Evolutionary conservation across 2,113 vertebrate species (phyloP), one percentile per base, ranked within the genome.

Genomic region (Hippocampus zosterae): DNA sequence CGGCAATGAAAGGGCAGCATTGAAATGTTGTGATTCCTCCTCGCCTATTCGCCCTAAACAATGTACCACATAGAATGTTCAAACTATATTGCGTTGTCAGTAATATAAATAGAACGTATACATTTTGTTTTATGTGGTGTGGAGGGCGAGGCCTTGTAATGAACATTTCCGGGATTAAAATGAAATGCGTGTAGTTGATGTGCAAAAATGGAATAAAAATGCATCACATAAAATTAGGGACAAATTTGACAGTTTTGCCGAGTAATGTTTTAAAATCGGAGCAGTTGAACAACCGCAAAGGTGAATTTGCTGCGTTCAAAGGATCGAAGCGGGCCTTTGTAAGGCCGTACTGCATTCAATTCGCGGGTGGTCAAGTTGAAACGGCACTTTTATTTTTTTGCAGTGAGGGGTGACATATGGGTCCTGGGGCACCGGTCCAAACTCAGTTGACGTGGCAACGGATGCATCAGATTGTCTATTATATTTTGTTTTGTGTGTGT

Each of bases 401-500:
- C 16, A 10, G 19, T 3, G 2, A 16, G 46, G 41, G 48, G 48
- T 2, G 48, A 18, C 89, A 92, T 92, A 92, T 90, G 88, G 88
- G 88, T 87, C 84, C 75, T 74, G 79, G 82, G 89, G 88, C 86
- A 87, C 69, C 67, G 80, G 84, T 50, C 46, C 46, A 50, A 50
- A 90, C 86, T 89, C 91, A 86, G 84, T 73, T 67, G 79, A 82
- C 87, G 78, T 82, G 84, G 69, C 72, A 87, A 84, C 84, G 79
- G 74, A 81, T 79, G 82, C 86, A 12, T n/a, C 21, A n/a, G 21
- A 9, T 3, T 23, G 21, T 55, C 8, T 10, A 23, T 55, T 55
- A 8, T 23, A 23, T 23, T 18, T 5, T 50, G 46, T 50, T 16
- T 18, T 16, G 2, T 11, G 41, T 42, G 41, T 42, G 11, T 42